Percentiles rank a stretch among this genome's conserved stretches.
These are phyloP conservation scores for Bubo blakistoni DNA, from an alignment of 2,113 vertebrate species.

Conservation along the genomic window DNA sequence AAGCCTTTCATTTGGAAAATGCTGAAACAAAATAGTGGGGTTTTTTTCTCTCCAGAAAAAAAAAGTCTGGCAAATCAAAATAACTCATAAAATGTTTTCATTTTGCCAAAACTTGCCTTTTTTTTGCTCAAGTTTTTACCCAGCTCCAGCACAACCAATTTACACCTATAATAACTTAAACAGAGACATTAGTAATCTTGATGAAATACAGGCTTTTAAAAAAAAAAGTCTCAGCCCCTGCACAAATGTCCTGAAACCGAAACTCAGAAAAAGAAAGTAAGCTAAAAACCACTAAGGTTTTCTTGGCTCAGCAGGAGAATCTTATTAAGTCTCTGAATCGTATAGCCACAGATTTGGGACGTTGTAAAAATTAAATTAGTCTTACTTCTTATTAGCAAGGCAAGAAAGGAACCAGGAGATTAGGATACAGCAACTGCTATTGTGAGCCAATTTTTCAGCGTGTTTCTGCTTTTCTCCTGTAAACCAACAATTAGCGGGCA, in stretches of 20 bases:
- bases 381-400: constrained; percentile 36
- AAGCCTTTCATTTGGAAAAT: not conserved
- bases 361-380: constrained; percentile 52
- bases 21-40: not conserved
- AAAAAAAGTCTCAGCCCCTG: not conserved
- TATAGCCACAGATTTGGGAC: constrained; percentile 34
- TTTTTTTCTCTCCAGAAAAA: not conserved
- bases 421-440: not conserved
- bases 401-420: constrained; percentile 28
- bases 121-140: not conserved
- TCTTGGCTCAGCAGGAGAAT: constrained; percentile 23
- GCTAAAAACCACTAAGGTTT: constrained; percentile 36
- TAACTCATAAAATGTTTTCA: not conserved
- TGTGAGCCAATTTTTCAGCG: not conserved
- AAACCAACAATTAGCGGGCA: not conserved
- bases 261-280: constrained; percentile 27
- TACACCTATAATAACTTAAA: not conserved
- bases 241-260: constrained; percentile 21
- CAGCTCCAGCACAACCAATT: not conserved
- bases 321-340: constrained; percentile 35
- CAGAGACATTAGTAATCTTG: not conserved
- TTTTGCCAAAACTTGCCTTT: not conserved
- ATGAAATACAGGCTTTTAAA: not conserved
- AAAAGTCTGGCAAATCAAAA: not conserved
- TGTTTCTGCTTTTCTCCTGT: not conserved